Conservation (phyloP, 2,113 vertebrate genomes). For the Castor canadensis region DNA sequence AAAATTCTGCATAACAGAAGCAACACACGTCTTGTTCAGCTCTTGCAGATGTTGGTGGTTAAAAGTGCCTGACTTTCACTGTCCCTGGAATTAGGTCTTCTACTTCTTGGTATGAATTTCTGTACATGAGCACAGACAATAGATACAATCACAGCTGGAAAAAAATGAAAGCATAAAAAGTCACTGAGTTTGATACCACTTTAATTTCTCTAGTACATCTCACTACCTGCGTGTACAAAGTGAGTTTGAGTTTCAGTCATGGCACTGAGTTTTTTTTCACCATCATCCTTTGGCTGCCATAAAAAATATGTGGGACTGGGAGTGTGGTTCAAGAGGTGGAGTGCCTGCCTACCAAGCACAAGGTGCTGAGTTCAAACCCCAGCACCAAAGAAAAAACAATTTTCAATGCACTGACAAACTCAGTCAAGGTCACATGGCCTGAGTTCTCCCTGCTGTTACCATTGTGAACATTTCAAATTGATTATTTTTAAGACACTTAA, state of each 20-base stretch:
- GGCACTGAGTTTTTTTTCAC: not conserved
- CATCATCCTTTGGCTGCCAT: not conserved
- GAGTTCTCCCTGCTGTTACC: not conserved
- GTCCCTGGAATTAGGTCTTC: conserved; percentile 52
- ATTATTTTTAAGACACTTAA: not conserved
- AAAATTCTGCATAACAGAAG: not conserved
- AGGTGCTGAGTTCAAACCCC: too few species aligned
- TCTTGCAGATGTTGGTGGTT: conserved; percentile 55
- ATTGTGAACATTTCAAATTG: not conserved
- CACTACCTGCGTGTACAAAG: not conserved
- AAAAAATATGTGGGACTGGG: not conserved
- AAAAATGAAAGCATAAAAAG: not conserved
- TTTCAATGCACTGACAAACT: not conserved
- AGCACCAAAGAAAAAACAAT: too few species aligned
- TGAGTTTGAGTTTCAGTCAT: not conserved
- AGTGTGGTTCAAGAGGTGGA: too few species aligned
- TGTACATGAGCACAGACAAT: too few species aligned
- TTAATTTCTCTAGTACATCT: not conserved
- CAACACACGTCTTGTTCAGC: not conserved
- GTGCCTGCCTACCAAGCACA: too few species aligned
- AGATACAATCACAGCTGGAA: not conserved
- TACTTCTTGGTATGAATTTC: conserved; percentile 21
- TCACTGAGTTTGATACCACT: not conserved
- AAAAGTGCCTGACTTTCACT: conserved; percentile 34
- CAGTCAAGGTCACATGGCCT: fast-evolving